These are phyloP conservation scores for Madoqua kirkii DNA, from an alignment of 2,113 vertebrate species.

Conservation along the genomic window DNA sequence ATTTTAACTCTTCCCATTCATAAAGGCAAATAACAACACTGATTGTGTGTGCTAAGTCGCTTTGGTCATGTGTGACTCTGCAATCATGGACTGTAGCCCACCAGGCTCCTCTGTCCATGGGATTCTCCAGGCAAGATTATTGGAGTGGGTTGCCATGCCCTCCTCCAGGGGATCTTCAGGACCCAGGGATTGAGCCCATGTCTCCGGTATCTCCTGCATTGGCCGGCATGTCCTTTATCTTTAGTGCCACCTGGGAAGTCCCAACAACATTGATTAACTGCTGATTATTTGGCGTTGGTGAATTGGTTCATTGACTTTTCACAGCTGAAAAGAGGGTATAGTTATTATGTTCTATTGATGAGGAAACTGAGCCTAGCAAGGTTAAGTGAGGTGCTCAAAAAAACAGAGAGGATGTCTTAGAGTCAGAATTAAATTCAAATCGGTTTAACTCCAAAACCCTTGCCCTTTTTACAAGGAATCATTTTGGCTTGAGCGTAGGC, in stretches of 20 bases:
- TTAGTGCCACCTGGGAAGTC: not conserved
- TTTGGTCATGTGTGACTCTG: not conserved
- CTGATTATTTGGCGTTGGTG: not conserved
- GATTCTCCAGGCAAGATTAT: not conserved
- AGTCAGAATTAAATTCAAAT: not conserved
- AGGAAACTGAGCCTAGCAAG: not conserved
- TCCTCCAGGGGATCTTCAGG: not conserved
- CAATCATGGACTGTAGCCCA: not conserved
- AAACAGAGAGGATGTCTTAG: not conserved
- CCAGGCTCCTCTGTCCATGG: not conserved
- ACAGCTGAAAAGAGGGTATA: not conserved
- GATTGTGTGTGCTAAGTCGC: not conserved
- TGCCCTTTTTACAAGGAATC: not conserved
- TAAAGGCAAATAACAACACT: not conserved
- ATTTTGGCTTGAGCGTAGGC: not conserved
- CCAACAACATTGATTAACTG: not conserved
- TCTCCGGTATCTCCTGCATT: accelerated
- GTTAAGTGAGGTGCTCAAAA: not conserved
- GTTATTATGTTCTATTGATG: not conserved
- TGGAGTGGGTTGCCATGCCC: not conserved
- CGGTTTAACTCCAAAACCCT: not conserved
- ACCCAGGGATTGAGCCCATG: not conserved
- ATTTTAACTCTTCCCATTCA: not conserved
- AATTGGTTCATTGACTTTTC: not conserved
- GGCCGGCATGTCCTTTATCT: accelerated